Evolutionary conservation across 1,140 invertebrate genomes (phyloP), one percentile per base, ranked within the genome.

Genomic region (Drosophila yakuba): DNA sequence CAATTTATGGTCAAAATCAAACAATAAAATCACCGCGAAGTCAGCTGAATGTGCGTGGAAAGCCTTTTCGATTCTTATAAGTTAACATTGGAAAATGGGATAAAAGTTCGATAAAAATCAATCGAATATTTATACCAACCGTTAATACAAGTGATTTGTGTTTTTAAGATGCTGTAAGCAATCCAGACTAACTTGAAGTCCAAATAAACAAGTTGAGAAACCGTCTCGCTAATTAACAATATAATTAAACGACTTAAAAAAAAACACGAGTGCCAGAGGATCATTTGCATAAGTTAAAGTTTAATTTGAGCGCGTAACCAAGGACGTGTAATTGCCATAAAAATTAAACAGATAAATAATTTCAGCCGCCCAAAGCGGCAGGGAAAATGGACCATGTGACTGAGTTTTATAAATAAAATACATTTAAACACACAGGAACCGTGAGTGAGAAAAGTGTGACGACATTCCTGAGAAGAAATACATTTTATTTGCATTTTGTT

Each of bases 1-100:
- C 52, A 58, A 71, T 58, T 72, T 72, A 58, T 71, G 68, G 66
- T 58, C 36, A 50, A 72, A 71, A 72, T 48, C 32, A 36, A 41
- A 71, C 64, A 71, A 41, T 58, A 41, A 71, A 71, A 58, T 71
- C 43, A 69, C 62, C 43, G 56, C 23, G 11, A 6, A 61, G 57
- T 60, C 35, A 38, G 48, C 25, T 35, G 54, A 58, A 71, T 69
- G 64, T 69, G 67, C 63, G 67, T 71, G 44, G 36, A 69, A 35
- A 43, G 28, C 35, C 20, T 71, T 14, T 10, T 41, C 15, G 8
- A 23, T 36, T 56, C 7, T 32, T 35, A n/a, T 35, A 8, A 39
- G 39, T 44, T 10, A 11, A 20, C 39, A 23, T 20, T 54, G 11
- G 10, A 14, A 4, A 32, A 6, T 23, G 25, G 11, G 23, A 20